Percentiles rank a stretch among this genome's conserved stretches.
phyloP scores from a whole-genome alignment of 1,140 invertebrate species.

The Brachionus asplanchnoidis region DNA sequence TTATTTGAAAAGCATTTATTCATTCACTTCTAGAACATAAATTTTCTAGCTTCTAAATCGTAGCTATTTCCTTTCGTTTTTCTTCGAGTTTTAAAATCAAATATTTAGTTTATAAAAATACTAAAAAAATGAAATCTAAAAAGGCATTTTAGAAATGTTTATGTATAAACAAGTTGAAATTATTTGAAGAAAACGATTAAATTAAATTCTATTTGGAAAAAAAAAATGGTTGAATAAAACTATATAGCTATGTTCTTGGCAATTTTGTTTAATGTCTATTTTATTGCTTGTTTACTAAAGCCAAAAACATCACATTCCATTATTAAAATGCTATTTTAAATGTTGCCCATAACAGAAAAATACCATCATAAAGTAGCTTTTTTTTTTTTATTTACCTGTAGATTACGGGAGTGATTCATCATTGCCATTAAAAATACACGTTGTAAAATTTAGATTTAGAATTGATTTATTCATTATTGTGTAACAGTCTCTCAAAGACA shows the following conservation, averaged over 20 bases:
- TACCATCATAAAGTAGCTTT: conserved; percentile 7
- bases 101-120: not conserved
- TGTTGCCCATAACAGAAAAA: not conserved
- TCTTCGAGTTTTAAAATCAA: not conserved
- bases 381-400: conserved; percentile 9
- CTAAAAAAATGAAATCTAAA: not conserved
- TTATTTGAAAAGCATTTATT: not conserved
- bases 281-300: not conserved
- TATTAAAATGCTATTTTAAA: not conserved
- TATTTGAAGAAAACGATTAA: not conserved
- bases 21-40: not conserved
- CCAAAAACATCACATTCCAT: not conserved
- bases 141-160: not conserved
- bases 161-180: not conserved
- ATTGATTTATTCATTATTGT: not conserved
- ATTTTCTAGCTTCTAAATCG: not conserved
- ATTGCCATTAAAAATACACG: not conserved
- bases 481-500: not conserved
- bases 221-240: not conserved
- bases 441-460: not conserved
- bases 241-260: not conserved
- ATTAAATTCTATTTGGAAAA: not conserved
- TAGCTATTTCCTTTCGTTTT: not conserved
- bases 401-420: not conserved
- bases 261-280: conserved; percentile 23